Percentiles rank a stretch among this genome's conserved stretches.
phyloP scores from a whole-genome alignment of 1,140 invertebrate species.

The Drosophila tani region DNA sequence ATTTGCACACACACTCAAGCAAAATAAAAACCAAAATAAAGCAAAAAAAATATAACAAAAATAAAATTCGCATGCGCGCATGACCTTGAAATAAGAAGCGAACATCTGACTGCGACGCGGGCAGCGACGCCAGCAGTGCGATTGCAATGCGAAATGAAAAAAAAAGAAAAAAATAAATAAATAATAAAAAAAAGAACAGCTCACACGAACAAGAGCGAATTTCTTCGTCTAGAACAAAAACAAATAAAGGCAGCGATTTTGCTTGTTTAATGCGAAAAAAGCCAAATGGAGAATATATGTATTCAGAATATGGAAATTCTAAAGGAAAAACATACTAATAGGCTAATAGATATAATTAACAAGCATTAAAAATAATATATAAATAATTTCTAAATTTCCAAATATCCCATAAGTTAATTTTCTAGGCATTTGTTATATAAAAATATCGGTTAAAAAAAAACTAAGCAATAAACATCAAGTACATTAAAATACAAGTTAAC shows the following conservation, averaged over 20 bases:
- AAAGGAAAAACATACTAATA: background rate
- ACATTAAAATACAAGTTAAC: no score
- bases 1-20: constrained; percentile 17
- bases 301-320: background rate
- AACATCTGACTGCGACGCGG: constrained; percentile 31
- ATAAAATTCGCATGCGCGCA: constrained; percentile 39
- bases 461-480: no score
- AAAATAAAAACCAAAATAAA: constrained; percentile 24
- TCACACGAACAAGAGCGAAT: constrained; percentile 15
- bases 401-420: no score
- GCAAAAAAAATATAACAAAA: constrained; percentile 21
- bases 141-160: constrained; percentile 40
- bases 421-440: no score
- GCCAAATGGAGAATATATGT: background rate
- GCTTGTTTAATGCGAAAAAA: constrained; percentile 17
- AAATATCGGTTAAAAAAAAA: no score
- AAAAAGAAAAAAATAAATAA: constrained; percentile 5
- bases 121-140: constrained; percentile 11
- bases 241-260: constrained; percentile 15
- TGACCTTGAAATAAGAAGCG: constrained; percentile 51
- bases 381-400: no score
- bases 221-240: constrained; percentile 27
- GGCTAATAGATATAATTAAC: background rate
- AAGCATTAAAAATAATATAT: background rate
- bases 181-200: background rate